Evolutionary conservation across 2,113 vertebrate species (phyloP).

Genomic region (Nyctibius bracteatus): DNA sequence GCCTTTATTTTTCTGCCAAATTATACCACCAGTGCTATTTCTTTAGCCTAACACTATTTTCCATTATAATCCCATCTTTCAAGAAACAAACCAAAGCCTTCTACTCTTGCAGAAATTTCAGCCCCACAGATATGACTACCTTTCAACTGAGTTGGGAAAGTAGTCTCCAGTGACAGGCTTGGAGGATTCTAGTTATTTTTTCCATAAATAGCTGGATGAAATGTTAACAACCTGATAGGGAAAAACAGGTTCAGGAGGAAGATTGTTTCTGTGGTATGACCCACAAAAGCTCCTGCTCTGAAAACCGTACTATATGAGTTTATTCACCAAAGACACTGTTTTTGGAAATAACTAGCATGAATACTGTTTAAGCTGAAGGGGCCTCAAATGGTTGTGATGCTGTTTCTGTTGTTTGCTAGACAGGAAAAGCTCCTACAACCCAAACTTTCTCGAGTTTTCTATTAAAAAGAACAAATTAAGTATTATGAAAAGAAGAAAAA

Average conservation of each 20-base stretch:
- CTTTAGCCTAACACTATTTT: slow-evolving; percentile 46
- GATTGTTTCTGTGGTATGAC: background rate
- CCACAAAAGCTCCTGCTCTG: background rate
- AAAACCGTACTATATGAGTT: background rate
- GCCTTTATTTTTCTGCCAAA: slow-evolving; percentile 63
- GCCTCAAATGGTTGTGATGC: background rate
- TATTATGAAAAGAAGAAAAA: background rate
- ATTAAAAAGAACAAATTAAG: background rate
- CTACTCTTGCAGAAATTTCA: slow-evolving; percentile 20
- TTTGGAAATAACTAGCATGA: background rate
- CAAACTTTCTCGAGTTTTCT: background rate
- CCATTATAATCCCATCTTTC: slow-evolving; percentile 9
- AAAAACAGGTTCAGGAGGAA: background rate
- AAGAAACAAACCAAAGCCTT: slow-evolving; percentile 40
- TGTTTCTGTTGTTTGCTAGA: background rate
- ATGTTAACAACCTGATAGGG: background rate
- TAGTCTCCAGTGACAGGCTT: background rate
- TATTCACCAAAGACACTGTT: background rate
- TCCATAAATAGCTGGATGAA: background rate
- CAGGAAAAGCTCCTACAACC: background rate
- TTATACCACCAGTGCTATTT: slow-evolving; percentile 47
- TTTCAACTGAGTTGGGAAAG: background rate
- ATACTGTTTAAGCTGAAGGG: background rate
- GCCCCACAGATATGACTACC: background rate
- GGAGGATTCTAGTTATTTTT: background rate